These are phyloP conservation scores for Crenuchus spilurus DNA, from an alignment of 2,797 vertebrate species.

Conservation along the genomic window DNA sequence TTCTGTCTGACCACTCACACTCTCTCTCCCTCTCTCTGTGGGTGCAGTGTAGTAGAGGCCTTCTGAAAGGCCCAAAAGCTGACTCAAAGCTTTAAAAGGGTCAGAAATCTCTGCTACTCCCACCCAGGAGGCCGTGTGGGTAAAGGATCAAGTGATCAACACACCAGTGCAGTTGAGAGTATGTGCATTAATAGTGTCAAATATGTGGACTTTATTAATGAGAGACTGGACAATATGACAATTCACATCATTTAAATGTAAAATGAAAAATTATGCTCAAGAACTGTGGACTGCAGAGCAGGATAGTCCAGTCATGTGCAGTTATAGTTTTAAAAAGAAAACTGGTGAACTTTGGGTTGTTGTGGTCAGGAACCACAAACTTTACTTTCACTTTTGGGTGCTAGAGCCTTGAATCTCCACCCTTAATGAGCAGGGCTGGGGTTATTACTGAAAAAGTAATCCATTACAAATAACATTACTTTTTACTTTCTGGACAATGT, in stretches of 20 bases:
- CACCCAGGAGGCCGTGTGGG: not conserved
- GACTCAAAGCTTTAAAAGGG: constrained; percentile 15
- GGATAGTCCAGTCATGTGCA: no score
- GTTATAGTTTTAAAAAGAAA: no score
- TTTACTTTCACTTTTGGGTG: no score
- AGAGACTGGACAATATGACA: not conserved
- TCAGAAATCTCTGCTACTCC: not conserved
- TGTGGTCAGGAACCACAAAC: no score
- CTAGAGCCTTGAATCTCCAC: no score
- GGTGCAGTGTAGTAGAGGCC: constrained; percentile 34
- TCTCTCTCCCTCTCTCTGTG: constrained; percentile 17
- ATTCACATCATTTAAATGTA: not conserved
- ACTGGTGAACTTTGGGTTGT: no score
- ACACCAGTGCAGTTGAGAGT: not conserved
- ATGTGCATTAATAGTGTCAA: not conserved
- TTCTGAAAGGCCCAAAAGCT: constrained; percentile 32
- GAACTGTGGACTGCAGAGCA: no score
- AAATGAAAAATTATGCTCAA: no score
- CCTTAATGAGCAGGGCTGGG: no score
- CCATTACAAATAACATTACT: no score
- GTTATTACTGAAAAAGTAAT: no score
- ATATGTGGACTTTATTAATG: not conserved
- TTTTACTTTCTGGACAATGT: no score
- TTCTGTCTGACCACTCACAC: constrained; percentile 51
- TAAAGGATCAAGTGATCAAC: not conserved